Conservation (phyloP, 2,113 vertebrate species). For the Platichthys stellatus region DNA sequence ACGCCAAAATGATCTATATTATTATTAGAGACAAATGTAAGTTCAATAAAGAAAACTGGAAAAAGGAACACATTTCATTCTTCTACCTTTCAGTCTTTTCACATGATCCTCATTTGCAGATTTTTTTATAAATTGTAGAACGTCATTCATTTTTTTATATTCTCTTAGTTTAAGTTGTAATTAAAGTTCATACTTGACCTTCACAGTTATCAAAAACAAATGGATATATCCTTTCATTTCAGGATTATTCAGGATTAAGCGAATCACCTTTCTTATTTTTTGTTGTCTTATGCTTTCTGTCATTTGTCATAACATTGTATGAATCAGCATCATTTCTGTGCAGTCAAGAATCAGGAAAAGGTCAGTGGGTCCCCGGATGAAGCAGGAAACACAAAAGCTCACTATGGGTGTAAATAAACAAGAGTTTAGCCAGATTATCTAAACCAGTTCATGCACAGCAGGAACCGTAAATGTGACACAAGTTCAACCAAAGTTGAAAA, state of each 20-base stretch:
- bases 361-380: not conserved
- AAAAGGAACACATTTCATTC: too few relatives aligned
- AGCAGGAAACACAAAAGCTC: not conserved
- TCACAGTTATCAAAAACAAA: not conserved
- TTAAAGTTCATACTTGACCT: not conserved
- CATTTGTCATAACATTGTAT: not conserved
- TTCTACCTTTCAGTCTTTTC: not conserved
- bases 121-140: not conserved
- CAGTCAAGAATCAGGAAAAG: not conserved
- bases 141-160: too few relatives aligned
- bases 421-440: conserved; percentile 1
- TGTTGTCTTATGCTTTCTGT: not conserved
- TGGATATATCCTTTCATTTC: not conserved
- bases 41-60: not conserved
- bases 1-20: not conserved
- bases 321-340: not conserved
- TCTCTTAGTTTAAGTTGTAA: too few relatives aligned
- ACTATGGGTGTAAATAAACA: not conserved
- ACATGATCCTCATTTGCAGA: not conserved
- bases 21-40: not conserved
- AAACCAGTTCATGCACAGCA: not conserved
- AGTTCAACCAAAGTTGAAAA: conserved; percentile 3
- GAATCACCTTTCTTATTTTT: not conserved
- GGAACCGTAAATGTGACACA: not conserved
- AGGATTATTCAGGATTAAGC: not conserved